Evolutionary conservation across 2,888 invertebrate genomes (phyloP), one percentile per base, ranked within the genome.

Genomic region (Melikaiella ostensackeni): DNA sequence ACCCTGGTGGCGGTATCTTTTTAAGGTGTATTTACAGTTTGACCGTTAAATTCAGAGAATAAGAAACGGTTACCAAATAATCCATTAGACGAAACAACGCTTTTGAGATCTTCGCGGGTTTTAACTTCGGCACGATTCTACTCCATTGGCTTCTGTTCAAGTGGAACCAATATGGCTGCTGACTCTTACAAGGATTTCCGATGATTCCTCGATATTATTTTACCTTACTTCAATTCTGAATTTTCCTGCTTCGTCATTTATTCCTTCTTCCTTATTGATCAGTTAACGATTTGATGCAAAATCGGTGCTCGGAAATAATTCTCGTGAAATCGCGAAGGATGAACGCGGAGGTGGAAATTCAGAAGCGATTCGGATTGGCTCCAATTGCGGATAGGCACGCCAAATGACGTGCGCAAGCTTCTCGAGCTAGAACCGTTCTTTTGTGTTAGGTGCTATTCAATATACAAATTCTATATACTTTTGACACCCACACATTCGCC

Each of bases 131-230:
- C 79, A 79, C 80, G 79, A 84, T 84, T 85, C 83, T 82, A 86
- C 83, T 83, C 85, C 82, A 83, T 78, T 83, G 84, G 79, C 74
- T 83, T 81, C 84, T 84, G 84, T 84, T 85, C 87, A 83, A 86
- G 87, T 87, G 88, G 85, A 88, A 88, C 88, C 84, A 88, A 89
- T 86, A 88, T 88, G 88, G 87, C 86, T 75, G 84, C 74, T 77
- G 64, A 59, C 55, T 75, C 73, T 64, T 74, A 78, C 82, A 77
- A 76, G 83, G 79, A 78, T 78, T 79, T 74, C 64, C 63, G 73
- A 78, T 80, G 81, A 82, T 83, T 78, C 79, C 76, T 78, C 80
- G 76, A 78, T 82, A 79, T 75, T 80, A 77, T 78, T 33, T 79
- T 77, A 78, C 77, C 76, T 35, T 80, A 76, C 62, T 74, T 78